Evolutionary conservation across 2,888 invertebrate species (phyloP), one percentile per base, ranked within the genome.

Genomic region (Eupithecia abbreviata): DNA sequence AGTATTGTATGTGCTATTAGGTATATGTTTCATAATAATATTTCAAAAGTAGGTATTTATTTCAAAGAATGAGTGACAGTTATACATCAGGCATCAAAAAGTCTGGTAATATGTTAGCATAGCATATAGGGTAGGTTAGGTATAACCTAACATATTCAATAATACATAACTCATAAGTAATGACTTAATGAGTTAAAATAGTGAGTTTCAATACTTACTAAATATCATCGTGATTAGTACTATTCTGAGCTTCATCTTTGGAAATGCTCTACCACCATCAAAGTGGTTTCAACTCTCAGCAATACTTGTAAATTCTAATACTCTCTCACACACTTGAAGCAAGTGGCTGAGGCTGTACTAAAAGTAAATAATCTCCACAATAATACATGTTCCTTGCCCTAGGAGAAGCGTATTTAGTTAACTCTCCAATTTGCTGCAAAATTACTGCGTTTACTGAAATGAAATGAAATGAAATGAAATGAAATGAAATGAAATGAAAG

Each of bases 331-430:
- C 18, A 51, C 51, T 68, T 68, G 67, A 68, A 9, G 67, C 43
- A 15, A 72, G 73, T 69, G 55, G n/a, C 58, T 12, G 51, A 45
- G 18, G 18, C 42, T 49, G 13, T n/a, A 30, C 45, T 51, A 41
- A 43, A 65, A 15, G 69, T 65, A 69, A 74, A 74, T 68, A 73
- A 68, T 58, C 13, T 68, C 58, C 62, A 47, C 69, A 58, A 12
- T 18, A 42, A 13, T 58, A 58, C 41, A 69, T 69, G 69, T 69
- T 69, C 7, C 69, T 74, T 74, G 43, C 49, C 49, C 68, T 15
- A 68, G 62, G 67, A 55, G 66, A 49, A 72, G 72, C 72, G 45
- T 73, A 67, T 73, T 74, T 69, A 69, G 58, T 13, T 74, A 74
- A 7, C 51, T 12, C 49, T 72, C 41, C 67, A 72, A 30, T 69